These are phyloP conservation scores for Phaenicophaeus curvirostris DNA, from an alignment of 2,797 vertebrate genomes.

Conservation along the genomic window DNA sequence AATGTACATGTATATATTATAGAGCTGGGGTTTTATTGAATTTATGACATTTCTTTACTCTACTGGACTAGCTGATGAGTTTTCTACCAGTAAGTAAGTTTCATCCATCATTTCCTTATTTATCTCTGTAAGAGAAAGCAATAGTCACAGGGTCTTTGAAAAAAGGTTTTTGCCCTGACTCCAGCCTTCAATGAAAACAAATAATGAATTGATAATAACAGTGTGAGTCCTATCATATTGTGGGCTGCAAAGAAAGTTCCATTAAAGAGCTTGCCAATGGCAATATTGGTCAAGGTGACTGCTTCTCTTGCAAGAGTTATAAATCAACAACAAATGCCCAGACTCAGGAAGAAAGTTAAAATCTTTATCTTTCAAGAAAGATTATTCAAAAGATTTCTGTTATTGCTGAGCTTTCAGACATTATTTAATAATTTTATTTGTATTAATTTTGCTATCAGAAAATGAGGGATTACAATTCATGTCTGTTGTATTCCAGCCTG, in stretches of 20 bases:
- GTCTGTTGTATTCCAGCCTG: neutral
- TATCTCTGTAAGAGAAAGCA: slow-evolving; percentile 25
- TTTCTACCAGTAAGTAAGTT: neutral
- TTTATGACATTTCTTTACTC: slow-evolving; percentile 12
- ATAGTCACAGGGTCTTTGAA: neutral
- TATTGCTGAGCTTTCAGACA: neutral
- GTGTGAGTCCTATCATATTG: neutral
- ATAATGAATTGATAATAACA: slow-evolving; percentile 29
- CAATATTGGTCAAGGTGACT: neutral
- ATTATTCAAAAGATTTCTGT: neutral
- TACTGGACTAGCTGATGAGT: neutral
- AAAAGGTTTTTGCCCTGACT: neutral
- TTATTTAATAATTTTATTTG: neutral
- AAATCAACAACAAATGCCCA: neutral
- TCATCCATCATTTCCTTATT: slow-evolving; percentile 46
- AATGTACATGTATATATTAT: neutral
- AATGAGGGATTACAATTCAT: neutral
- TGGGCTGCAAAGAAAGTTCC: neutral
- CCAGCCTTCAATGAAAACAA: neutral
- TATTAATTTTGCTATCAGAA: neutral
- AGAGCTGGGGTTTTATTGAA: neutral
- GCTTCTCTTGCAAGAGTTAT: neutral
- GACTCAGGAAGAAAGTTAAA: neutral
- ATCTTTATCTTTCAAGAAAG: neutral
- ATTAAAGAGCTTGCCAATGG: slow-evolving; percentile 10